Base-by-base conservation (phyloP, 2,888 invertebrate species). In the Mythimna pallens region DNA sequence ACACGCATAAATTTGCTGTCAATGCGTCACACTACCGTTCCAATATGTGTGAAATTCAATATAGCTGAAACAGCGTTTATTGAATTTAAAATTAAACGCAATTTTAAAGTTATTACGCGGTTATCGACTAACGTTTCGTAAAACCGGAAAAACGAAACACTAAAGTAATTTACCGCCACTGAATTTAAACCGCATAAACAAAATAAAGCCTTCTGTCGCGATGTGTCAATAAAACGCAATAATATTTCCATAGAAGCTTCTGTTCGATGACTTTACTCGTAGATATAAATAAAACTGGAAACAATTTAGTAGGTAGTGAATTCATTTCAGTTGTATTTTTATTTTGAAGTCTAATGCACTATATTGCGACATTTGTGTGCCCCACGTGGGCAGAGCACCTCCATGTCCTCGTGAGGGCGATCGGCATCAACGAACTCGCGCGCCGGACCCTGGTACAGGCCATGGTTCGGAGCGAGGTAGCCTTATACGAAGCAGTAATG, bases 241-340 rank as follows among this genome's bases (percentile, higher is more conserved):
- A 82, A 78, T 82, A 84, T 80, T 77, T 82, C 77, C 71, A 70
- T 66, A 65, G 50, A 43, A 62, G 66, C 43, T 61, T 69, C 61
- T 34, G 36, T 81, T 81, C 54, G 25, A 25, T 64, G 65, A 43
- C 50, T 80, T 69, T n/a, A 52, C 47, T 68, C 14, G n/a, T 34
- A 12, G 12, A 50, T 30, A 54, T 68, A 62, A 62, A 54, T 20
- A 62, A 20, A 30, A 22, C 17, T 43, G 20, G 6, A 25, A 52
- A 17, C 3, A 20, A 20, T 9, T 9, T 20, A 20, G 7, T 47
- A 14, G 40, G 4, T 17, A 12, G 3, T 59, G 12, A 54, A 61
- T 73, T 36, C 0, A n/a, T 73, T 47, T 47, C 2, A 34, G 47
- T n/a, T 55, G 0, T 57, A 20, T 30, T 65, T 47, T 43, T 8